These are phyloP conservation scores for Cinclus cinclus DNA, from an alignment of 2,113 vertebrate genomes.

Conservation along the genomic window DNA sequence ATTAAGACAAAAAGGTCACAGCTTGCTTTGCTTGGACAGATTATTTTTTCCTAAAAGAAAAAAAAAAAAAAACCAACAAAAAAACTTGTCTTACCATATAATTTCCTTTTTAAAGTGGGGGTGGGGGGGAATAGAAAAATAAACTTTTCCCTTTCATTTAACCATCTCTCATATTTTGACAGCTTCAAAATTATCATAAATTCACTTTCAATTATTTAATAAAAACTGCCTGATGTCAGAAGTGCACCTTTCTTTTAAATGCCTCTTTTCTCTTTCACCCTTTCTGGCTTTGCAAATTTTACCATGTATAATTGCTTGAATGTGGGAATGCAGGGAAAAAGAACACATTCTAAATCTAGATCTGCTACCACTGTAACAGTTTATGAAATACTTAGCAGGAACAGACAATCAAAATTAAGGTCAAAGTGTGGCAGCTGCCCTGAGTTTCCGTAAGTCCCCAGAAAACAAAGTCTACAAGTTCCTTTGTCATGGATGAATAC, in stretches of 20 bases:
- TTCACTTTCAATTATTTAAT: neutral
- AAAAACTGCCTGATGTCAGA: slow-evolving; percentile 2
- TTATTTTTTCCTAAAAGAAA: slow-evolving; percentile 28
- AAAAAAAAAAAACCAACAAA: neutral
- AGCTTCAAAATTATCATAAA: slow-evolving; percentile 3
- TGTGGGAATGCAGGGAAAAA: neutral
- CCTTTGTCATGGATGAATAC: neutral
- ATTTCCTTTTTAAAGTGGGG: neutral
- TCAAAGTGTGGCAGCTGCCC: neutral
- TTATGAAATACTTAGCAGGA: neutral
- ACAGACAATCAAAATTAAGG: neutral
- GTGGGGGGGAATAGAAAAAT: neutral
- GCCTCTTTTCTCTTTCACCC: neutral
- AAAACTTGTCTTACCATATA: neutral
- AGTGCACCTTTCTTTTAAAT: neutral
- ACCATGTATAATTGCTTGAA: neutral
- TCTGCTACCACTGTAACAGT: neutral
- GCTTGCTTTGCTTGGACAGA: neutral
- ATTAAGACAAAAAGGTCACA: neutral
- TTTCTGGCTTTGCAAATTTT: neutral
- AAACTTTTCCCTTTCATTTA: neutral
- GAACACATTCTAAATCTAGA: neutral
- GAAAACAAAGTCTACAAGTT: neutral
- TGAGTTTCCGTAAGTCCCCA: neutral
- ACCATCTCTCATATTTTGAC: slow-evolving; percentile 11